A percentile compares a stretch with the other conserved stretches of the same genome.
These are phyloP conservation scores for Phaedon cochleariae DNA, from an alignment of 2,888 invertebrate genomes.

Conservation along the genomic window DNA sequence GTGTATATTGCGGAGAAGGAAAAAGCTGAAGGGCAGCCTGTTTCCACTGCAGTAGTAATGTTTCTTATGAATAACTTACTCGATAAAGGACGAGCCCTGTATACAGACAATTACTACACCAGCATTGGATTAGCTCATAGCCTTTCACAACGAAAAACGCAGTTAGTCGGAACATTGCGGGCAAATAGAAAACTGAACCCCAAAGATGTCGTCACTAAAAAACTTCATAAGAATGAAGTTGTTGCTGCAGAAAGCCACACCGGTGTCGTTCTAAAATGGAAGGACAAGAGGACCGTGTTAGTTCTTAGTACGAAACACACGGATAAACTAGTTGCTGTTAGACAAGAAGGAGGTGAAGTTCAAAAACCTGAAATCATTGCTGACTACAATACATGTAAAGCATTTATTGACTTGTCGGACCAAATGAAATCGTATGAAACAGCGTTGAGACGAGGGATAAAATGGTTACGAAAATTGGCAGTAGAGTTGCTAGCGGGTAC, in stretches of 20 bases:
- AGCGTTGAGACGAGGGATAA: conserved; percentile 21
- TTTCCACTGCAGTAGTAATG: conserved; percentile 18
- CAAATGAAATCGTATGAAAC: conserved; percentile 19
- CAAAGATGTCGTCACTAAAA: conserved; percentile 34
- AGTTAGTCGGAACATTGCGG: conserved; percentile 47
- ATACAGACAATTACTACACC: conserved; percentile 37
- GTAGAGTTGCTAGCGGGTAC: conserved; percentile 20
- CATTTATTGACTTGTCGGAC: conserved; percentile 18
- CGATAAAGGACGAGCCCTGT: conserved; percentile 13
- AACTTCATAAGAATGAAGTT: conserved; percentile 36
- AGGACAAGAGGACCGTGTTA: conserved; percentile 41
- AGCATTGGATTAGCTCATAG: conserved; percentile 26
- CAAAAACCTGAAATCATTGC: conserved; percentile 30
- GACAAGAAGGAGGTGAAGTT: background rate
- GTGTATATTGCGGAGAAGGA: conserved; percentile 25
- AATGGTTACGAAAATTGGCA: conserved; percentile 29
- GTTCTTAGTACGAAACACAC: conserved; percentile 30
- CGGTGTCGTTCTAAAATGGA: conserved; percentile 45
- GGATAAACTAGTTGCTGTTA: background rate
- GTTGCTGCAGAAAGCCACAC: conserved; percentile 20
- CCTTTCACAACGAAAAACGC: conserved; percentile 41
- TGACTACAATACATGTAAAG: conserved; percentile 24
- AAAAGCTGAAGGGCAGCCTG: conserved; percentile 17
- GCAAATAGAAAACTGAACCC: conserved; percentile 45
- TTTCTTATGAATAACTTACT: conserved; percentile 10